Percentiles rank a stretch among this genome's conserved stretches.
Evolutionary conservation across 2,797 vertebrate species (phyloP).

Genomic region (Squalus acanthias): DNA sequence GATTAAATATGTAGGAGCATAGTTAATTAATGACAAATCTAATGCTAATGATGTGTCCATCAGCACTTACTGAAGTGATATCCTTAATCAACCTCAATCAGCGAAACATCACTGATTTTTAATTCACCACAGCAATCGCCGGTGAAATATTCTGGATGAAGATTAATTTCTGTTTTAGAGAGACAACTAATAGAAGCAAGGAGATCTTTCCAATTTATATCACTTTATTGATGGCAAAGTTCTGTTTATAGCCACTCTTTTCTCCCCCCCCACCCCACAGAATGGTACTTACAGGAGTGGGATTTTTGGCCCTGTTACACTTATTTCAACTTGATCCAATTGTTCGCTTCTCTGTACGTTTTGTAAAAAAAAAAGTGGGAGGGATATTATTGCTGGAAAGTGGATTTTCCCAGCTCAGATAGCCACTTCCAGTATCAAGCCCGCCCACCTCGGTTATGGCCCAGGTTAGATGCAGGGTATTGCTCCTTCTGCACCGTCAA

Average conservation of each 20-base stretch:
- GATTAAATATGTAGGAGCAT: neutral
- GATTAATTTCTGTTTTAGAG: neutral
- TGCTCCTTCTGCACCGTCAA: neutral
- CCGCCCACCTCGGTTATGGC: neutral
- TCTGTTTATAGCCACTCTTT: neutral
- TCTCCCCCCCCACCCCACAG: neutral
- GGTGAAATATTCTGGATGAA: neutral
- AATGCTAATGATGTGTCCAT: neutral
- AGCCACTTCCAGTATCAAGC: neutral
- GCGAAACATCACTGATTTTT: conserved; percentile 11
- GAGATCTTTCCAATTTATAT: neutral
- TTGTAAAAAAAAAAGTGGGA: neutral
- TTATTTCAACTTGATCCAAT: neutral
- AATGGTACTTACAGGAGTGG: neutral
- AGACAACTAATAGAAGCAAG: neutral
- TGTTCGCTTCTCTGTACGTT: neutral
- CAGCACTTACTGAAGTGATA: neutral
- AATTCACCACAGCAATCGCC: neutral
- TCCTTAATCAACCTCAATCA: conserved; percentile 15
- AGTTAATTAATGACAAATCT: conserved; percentile 21
- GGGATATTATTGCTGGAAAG: neutral
- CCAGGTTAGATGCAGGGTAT: neutral
- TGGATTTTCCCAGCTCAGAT: neutral
- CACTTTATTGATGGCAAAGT: neutral
- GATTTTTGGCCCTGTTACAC: neutral